These are phyloP conservation scores for Bombus superbus DNA, from an alignment of 1,140 invertebrate species.

Conservation along the genomic window DNA sequence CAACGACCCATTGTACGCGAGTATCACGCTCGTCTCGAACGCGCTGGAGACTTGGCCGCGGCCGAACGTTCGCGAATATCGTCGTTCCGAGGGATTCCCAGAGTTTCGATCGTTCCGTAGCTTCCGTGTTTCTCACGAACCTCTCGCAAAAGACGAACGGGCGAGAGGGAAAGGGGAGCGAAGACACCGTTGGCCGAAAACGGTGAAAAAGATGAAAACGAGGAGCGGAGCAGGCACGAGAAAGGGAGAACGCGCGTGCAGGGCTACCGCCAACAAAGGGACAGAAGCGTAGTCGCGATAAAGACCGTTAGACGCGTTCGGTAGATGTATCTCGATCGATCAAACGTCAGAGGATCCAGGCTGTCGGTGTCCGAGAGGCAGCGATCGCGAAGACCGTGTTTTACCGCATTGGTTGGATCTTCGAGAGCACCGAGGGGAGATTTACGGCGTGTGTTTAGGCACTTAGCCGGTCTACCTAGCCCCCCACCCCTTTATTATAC, in stretches of 20 bases:
- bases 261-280: not conserved
- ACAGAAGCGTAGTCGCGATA: conserved; percentile 52
- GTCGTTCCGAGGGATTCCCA: no score
- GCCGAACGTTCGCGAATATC: no score
- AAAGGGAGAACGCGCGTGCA: not conserved
- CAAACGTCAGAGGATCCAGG: conserved; percentile 59
- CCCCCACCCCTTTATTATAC: conserved; percentile 80
- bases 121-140: no score
- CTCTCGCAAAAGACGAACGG: not conserved
- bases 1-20: no score
- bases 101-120: no score
- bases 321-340: conserved; percentile 71
- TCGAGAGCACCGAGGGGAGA: conserved; percentile 62
- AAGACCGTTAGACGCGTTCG: conserved; percentile 72
- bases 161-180: not conserved
- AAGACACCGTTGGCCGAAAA: not conserved
- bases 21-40: no score
- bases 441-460: conserved; percentile 82
- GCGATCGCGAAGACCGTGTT: conserved; percentile 12
- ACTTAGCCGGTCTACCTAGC: conserved; percentile 69
- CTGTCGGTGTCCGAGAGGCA: conserved; percentile 23
- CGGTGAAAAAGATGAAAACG: not conserved
- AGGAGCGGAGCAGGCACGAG: not conserved
- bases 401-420: conserved; percentile 17
- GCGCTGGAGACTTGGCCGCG: no score